Evolutionary conservation across 1,140 invertebrate species (phyloP), one percentile per base, ranked within the genome.

Genomic region (Planococcus citri): DNA sequence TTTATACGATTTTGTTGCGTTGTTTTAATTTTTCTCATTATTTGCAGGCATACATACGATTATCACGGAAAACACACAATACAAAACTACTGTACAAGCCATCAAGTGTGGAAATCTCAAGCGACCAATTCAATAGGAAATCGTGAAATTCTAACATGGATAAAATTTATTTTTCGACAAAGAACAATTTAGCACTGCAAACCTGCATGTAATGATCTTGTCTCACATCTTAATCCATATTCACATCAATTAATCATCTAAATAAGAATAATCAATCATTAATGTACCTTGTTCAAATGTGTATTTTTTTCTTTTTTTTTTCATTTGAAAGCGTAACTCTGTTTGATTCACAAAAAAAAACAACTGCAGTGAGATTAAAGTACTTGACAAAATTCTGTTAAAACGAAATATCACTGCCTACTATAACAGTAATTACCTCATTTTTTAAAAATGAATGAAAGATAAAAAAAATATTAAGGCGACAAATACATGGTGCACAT

Each of bases 1-100:
- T 64, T 64, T 20, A 64, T 24, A 64, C 60, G 60, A 64, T 64
- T 64, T 64, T 64, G 60, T 64, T 64, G 24, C n/a, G 24, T 64
- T 64, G 10, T 25, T 64, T 64, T 21, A 3, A 64, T 64, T 64
- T 64, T 64, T 27, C 21, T 4, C 10, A 27, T 64, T 6, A 64
- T 25, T 64, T 21, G 24, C 60, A 64, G 25, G 60, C 60, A 10
- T 64, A n/a, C 41, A 64, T 64, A 25, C 25, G 21, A 64, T n/a
- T n/a, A n/a, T n/a, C n/a, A n/a, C n/a, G n/a, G n/a, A n/a, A n/a
- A n/a, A n/a, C n/a, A n/a, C n/a, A n/a, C n/a, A n/a, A n/a, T n/a
- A n/a, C n/a, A n/a, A n/a, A n/a, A n/a, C n/a, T n/a, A n/a, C n/a
- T n/a, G n/a, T n/a, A n/a, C n/a, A n/a, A n/a, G 41, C 17, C 41